These are phyloP conservation scores for Sebastes miniatus DNA, from an alignment of 2,797 vertebrate species.

Conservation along the genomic window DNA sequence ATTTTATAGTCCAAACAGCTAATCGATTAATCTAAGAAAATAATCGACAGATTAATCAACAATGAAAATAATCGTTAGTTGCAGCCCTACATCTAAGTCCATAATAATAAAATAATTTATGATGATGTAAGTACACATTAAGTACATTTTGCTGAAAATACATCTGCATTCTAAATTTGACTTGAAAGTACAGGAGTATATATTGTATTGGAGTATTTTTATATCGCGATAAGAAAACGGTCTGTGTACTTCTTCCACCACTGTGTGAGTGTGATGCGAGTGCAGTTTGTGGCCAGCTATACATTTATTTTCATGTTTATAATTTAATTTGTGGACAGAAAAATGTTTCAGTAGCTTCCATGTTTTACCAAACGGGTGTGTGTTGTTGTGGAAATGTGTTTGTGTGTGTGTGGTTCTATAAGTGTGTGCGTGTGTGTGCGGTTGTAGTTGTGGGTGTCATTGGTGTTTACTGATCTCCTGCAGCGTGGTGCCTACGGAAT, in stretches of 20 bases:
- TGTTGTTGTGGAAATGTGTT: not conserved
- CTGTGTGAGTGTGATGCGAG: not conserved
- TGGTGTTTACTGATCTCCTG: slow-evolving; percentile 77
- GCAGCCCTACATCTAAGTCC: not conserved
- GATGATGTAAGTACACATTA: not conserved
- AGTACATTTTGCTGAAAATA: not conserved
- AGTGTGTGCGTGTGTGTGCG: too few relatives aligned
- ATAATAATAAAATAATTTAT: not conserved
- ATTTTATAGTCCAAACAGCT: too few relatives aligned
- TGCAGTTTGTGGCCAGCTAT: not conserved
- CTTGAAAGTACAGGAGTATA: too few relatives aligned
- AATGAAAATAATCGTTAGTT: too few relatives aligned
- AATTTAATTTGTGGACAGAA: not conserved
- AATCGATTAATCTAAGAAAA: too few relatives aligned
- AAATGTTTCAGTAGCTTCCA: not conserved
- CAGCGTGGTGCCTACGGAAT: slow-evolving; percentile 98
- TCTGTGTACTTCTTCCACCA: not conserved
- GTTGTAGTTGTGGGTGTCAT: slow-evolving; percentile 59
- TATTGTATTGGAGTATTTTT: not conserved
- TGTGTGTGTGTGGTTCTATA: not conserved
- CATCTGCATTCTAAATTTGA: not conserved
- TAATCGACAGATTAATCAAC: too few relatives aligned
- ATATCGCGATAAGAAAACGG: not conserved
- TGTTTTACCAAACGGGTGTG: not conserved
- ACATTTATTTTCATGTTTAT: not conserved